Evolutionary conservation across 2,797 vertebrate genomes (phyloP), one percentile per base, ranked within the genome.

Genomic region (Petrocephalus sullivani): DNA sequence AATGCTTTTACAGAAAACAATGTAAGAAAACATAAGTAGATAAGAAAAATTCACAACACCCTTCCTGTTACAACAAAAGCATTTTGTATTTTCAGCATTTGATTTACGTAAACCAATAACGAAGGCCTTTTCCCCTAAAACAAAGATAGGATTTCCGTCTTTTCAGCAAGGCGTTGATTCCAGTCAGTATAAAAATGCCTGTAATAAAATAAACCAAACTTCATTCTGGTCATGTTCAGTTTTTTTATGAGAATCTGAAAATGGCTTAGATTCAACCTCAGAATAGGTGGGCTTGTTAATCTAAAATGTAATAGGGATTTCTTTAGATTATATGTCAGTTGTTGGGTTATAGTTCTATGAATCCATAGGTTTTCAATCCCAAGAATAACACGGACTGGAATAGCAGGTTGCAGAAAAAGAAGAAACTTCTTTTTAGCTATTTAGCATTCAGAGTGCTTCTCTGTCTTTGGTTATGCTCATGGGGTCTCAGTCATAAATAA

Each of bases 21-120:
- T 91, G 78, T 23, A 46, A 92, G 92, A 91, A 94, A 94, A 89
- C 81, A 8, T 16, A 61, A 87, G 75, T 91, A 87, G 58, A 85
- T 57, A 85, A 90, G 88, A 88, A 88, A 75, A 58, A 60, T 49
- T 91, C 87, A 75, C 90, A 88, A 91, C 1, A 4, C 28, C 33
- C 6, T 8, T 21, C 21, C 6, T 19, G 78, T 85, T 28, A 61
- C 33, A 87, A 85, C 64, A 90, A 53, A 75, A 90, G 91, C 90
- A n/a, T 28, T 84, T 0, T 87, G 12, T 87, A 51, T 85, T 89
- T 90, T 91, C 85, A 3, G 82, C 60, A 64, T 56, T 64, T 71
- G 49, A 64, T 54, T 85, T 92, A 86, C 90, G 1, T 89, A 92
- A 28, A 75, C 51, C 88, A 90, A 89, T 87, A 10, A 49, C 87